phyloP scores from a whole-genome alignment of 30 jellyfish, hydroid and myxozoan species.

The Phacellophora camtschatica region DNA sequence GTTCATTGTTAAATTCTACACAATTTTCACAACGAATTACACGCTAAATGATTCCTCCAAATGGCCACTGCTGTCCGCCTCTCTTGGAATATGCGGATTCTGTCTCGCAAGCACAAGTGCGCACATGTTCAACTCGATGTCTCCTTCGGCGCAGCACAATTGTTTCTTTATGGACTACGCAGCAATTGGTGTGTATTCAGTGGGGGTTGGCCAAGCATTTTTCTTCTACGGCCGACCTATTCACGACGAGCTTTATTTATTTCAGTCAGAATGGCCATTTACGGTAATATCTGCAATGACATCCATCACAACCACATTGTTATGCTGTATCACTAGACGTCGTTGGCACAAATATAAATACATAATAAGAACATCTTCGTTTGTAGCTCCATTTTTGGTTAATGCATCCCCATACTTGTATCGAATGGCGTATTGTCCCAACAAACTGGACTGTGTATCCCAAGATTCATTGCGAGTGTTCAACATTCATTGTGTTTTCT shows the following conservation, averaged over 20 bases:
- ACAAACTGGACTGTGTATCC: slow-evolving; percentile 47
- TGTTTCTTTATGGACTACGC: slow-evolving; percentile 97
- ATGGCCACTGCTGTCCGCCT: slow-evolving; percentile 82
- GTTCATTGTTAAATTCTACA: slow-evolving; percentile 40
- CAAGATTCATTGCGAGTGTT: slow-evolving; percentile 41
- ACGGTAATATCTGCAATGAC: slow-evolving; percentile 42
- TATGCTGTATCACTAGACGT: slow-evolving; percentile 77
- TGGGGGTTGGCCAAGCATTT: slow-evolving; percentile 92
- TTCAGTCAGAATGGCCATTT: slow-evolving; percentile 43
- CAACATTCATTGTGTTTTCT: slow-evolving; percentile 64
- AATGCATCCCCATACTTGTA: slow-evolving; percentile 86
- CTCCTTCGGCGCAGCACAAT: slow-evolving; percentile 74
- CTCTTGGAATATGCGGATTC: slow-evolving; percentile 84
- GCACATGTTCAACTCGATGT: slow-evolving; percentile 90
- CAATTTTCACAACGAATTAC: slow-evolving; percentile 25
- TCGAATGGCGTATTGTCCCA: slow-evolving; percentile 48
- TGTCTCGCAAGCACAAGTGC: slow-evolving; percentile 89
- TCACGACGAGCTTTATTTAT: not conserved
- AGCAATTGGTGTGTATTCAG: slow-evolving; percentile 86
- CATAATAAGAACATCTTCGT: slow-evolving; percentile 77
- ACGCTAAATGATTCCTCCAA: slow-evolving; percentile 26
- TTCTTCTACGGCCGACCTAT: slow-evolving; percentile 79
- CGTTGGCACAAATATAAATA: slow-evolving; percentile 73
- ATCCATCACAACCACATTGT: slow-evolving; percentile 73
- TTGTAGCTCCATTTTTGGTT: slow-evolving; percentile 82